Conservation (phyloP, 92 coral and sea anemone genomes). For the Zoanthus sociatus region DNA sequence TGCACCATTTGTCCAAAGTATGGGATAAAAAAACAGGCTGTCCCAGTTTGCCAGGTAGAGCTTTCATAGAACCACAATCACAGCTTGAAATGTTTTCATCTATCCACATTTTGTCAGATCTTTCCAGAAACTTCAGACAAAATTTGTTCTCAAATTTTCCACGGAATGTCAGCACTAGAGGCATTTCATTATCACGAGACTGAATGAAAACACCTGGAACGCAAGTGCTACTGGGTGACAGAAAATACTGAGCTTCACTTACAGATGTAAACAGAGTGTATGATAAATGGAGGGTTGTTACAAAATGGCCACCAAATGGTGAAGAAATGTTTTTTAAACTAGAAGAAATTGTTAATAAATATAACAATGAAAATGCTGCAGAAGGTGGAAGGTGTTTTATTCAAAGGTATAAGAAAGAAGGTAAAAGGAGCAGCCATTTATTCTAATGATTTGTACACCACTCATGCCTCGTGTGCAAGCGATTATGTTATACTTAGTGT, state of each 20-base stretch:
- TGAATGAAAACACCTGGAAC: conserved; percentile 59
- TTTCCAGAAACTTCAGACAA: conserved; percentile 54
- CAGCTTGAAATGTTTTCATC: conserved; percentile 47
- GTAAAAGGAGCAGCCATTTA: conserved; percentile 50
- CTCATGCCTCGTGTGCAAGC: conserved; percentile 59
- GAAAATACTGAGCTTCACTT: conserved; percentile 55
- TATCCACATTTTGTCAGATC: conserved; percentile 47
- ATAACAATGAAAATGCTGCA: conserved; percentile 47
- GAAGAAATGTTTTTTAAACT: conserved; percentile 66
- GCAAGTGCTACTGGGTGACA: conserved; percentile 52
- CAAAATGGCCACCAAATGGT: conserved; percentile 65
- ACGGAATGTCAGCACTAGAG: conserved; percentile 65
- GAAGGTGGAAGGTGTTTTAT: conserved; percentile 56
- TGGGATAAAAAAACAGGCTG: background rate
- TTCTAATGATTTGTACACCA: conserved; percentile 68
- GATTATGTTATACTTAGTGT: no score
- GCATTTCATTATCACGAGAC: conserved; percentile 60
- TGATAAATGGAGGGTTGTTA: conserved; percentile 59
- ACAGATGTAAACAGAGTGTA: conserved; percentile 56
- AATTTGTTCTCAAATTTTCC: conserved; percentile 44
- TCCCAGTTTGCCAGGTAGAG: conserved; percentile 42
- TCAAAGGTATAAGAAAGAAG: conserved; percentile 40
- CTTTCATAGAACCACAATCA: conserved; percentile 66
- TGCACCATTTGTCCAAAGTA: no score
- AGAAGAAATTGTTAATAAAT: conserved; percentile 25